Base-by-base conservation (phyloP, 2,113 vertebrate species). In the Brachyhypopomus gauderio region DNA sequence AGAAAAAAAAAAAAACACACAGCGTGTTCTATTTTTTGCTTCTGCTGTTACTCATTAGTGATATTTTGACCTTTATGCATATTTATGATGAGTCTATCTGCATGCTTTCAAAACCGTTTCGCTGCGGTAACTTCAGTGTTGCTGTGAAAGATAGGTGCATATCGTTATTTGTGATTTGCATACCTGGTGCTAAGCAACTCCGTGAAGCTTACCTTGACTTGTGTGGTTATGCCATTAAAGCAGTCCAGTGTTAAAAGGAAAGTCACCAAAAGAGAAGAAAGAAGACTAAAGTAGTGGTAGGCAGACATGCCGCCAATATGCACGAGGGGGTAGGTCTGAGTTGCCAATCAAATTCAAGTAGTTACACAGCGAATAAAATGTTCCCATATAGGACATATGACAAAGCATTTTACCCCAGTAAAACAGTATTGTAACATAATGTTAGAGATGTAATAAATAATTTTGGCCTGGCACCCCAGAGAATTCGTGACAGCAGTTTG, bases 51-150 rank as follows among this genome's bases (percentile, higher is more conserved):
- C 66, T 70, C 66, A 70, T 73, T 73, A 73, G 17, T 73, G 22
- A 55, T 73, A 52, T 73, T 73, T 30, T 56, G 71, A 73, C 71
- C 71, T 73, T 56, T 30, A 73, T 73, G 48, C 71, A 73, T 73
- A 73, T 73, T 73, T 56, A 73, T 73, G 71, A 56, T 3, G 23
- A 56, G 34, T 14, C 23, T 52, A 56, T 56, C 16, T 56, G 71
- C 71, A 25, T 41, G 34, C 36, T 70, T 41, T 70, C 34, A 70
- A 38, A 70, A 34, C 64, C 19, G 27, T 20, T 52, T 67, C 30
- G 16, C 5, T 16, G 25, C 16, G 23, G 25, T 16, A 34, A 20
- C 64, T 67, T 67, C 17, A 36, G 36, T 9, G 16, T 22, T 6
- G 34, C 22, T 9, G 25, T n/a, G 66, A 70, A 70, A 38, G 34